phyloP scores from a whole-genome alignment of 2,797 vertebrate species.

The Hippocampus kuda region DNA sequence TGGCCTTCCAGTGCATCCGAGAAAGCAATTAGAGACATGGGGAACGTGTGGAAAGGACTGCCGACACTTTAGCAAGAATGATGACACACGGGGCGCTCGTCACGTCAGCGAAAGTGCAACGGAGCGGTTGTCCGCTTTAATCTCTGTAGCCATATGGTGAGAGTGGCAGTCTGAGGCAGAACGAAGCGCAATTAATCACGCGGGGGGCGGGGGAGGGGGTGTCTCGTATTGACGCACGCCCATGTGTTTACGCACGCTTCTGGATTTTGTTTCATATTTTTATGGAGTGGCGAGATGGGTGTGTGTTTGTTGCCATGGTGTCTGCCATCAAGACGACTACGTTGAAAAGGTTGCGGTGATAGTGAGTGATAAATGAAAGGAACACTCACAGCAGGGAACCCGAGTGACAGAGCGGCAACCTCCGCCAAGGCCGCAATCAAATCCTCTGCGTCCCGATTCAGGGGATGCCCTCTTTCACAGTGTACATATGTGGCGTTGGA shows the following conservation, averaged over 20 bases:
- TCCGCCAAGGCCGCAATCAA: neutral
- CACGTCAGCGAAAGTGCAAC: slow-evolving; percentile 27
- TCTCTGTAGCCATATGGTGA: slow-evolving; percentile 31
- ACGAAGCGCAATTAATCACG: slow-evolving; percentile 25
- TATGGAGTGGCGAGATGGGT: slow-evolving; percentile 12
- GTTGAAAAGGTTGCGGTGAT: slow-evolving; percentile 51
- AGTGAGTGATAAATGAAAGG: slow-evolving; percentile 50
- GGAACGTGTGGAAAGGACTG: neutral
- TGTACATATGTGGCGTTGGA: neutral
- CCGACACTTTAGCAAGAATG: neutral
- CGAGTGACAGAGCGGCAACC: neutral
- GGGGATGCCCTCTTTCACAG: neutral
- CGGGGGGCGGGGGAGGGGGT: slow-evolving; percentile 6
- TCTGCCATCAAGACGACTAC: slow-evolving; percentile 19
- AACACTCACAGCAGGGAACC: slow-evolving; percentile 50
- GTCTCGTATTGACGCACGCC: slow-evolving; percentile 13
- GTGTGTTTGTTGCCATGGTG: slow-evolving; percentile 16
- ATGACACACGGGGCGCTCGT: neutral
- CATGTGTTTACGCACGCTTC: slow-evolving; percentile 15
- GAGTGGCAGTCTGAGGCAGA: slow-evolving; percentile 20
- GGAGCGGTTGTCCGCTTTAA: slow-evolving; percentile 38
- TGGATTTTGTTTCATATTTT: slow-evolving; percentile 11
- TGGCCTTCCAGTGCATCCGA: neutral
- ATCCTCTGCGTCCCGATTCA: neutral
- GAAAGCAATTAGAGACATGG: neutral